Evolutionary conservation across 2,888 invertebrate species (phyloP), one percentile per base, ranked within the genome.

Genomic region (Drosophila atripex): DNA sequence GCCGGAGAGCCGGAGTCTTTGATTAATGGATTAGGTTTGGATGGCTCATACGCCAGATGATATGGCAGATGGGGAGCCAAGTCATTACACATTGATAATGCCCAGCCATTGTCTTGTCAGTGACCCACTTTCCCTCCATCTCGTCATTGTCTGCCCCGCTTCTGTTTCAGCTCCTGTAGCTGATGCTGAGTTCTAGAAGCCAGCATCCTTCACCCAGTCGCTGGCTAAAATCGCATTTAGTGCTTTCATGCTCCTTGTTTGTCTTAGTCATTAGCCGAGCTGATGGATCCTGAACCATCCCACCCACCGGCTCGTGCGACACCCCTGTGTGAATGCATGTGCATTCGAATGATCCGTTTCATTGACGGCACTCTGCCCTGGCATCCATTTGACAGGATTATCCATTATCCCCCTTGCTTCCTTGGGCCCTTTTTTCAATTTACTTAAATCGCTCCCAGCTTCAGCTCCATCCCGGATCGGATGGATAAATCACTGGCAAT

Each of bases 371-470:
- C 51, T 53, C 52, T 23, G 38, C 21, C 39, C 38, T 69, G 23
- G 14, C 47, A 49, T 14, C 50, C 61, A 56, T 52, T 70, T 70
- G 52, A 49, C 52, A 47, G 71, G 55, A 61, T 56, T 56, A 43
- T 39, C 56, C 65, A 55, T 43, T 52, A 50, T 55, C 28, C 47
- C 43, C 47, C 28, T 23, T 38, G 8, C 23, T 18, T 7, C 16
- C 12, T 25, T 18, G 55, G 23, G 41, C 38, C 54, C 53, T 35
- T 28, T 63, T 71, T 70, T 52, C 72, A 78, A 84, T 85, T 80
- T 78, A 77, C 73, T 82, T 74, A 74, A 80, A 80, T 77, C 80
- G 64, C 35, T 35, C n/a, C 35, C 35, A n/a, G 61, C 64, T 64
- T 8, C 28, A 28, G 28, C 28, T 54, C 59, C 54, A 46, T 38